These are phyloP conservation scores for Nemopilema nomurai DNA, from an alignment of 30 jellyfish, hydroid and myxozoan species.

Conservation along the genomic window DNA sequence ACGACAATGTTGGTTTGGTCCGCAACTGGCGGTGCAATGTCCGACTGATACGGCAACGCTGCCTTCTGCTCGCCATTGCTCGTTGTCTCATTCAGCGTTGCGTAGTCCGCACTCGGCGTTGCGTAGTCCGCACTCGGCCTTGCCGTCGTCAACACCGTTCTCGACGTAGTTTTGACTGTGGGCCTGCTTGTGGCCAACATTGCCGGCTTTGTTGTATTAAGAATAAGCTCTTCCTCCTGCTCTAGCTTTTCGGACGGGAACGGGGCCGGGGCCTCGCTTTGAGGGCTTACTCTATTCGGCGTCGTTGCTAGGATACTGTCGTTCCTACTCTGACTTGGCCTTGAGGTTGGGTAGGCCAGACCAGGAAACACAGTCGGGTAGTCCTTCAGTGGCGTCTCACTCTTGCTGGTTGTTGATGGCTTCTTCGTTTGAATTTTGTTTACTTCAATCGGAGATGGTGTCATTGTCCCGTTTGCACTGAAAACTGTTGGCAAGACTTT, in stretches of 20 bases:
- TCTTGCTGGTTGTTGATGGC: conserved; percentile 14
- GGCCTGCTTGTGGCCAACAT: neutral
- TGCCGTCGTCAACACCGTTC: neutral
- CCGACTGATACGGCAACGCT: conserved; percentile 17
- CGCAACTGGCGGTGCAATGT: neutral
- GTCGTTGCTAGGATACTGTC: neutral
- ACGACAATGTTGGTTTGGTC: conserved; percentile 26
- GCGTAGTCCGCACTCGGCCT: neutral
- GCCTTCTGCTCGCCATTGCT: conserved; percentile 48
- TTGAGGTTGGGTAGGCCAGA: conserved; percentile 30
- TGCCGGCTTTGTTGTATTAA: neutral
- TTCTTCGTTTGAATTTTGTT: neutral
- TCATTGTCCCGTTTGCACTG: conserved; percentile 14
- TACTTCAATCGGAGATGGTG: neutral
- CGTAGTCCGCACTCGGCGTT: conserved; percentile 23
- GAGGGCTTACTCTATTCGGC: neutral
- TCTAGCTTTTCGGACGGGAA: conserved; percentile 1
- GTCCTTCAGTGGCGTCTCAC: conserved; percentile 22
- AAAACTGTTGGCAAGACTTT: conserved; percentile 23
- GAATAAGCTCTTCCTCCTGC: neutral
- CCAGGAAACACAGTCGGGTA: conserved; percentile 61
- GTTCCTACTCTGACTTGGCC: neutral
- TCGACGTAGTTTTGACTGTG: neutral
- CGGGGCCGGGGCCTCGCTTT: neutral
- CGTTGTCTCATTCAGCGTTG: conserved; percentile 29